Evolutionary conservation across 1,140 invertebrate genomes (phyloP).

Genomic region (Sitophilus oryzae): DNA sequence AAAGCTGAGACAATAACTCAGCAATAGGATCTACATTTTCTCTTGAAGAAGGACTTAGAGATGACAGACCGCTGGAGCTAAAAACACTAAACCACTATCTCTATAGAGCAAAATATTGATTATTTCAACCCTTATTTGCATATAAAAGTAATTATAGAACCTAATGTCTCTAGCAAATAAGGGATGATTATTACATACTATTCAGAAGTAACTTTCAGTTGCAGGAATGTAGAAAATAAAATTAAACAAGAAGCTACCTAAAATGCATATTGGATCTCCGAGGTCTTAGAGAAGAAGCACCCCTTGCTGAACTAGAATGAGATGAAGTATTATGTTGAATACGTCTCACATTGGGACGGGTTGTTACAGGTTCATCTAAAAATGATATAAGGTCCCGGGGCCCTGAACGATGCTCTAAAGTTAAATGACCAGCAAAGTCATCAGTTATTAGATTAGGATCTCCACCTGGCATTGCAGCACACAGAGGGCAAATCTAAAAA

Average conservation of each 20-base stretch:
- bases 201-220: no score
- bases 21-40: constrained; percentile 93
- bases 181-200: no score
- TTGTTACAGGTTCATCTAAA: constrained; percentile 74
- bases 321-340: constrained; percentile 76
- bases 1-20: constrained; percentile 86
- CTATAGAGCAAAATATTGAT: constrained; percentile 27
- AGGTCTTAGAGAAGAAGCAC: constrained; percentile 59
- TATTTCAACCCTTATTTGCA: constrained; percentile 6
- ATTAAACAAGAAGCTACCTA: constrained; percentile 47
- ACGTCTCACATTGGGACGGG: constrained; percentile 67
- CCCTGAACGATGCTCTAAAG: constrained; percentile 85
- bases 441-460: constrained; percentile 97
- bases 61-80: constrained; percentile 71
- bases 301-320: constrained; percentile 40
- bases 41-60: constrained; percentile 74
- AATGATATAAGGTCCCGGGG: constrained; percentile 82
- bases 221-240: no score
- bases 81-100: constrained; percentile 37
- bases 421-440: constrained; percentile 94
- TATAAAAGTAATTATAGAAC: no score
- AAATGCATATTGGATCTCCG: constrained; percentile 88
- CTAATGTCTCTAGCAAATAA: no score
- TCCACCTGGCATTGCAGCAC: constrained; percentile 89
- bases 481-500: constrained; percentile 87